Evolutionary conservation across 2,797 vertebrate species (phyloP).

Genomic region (Ctenopoma multispine): DNA sequence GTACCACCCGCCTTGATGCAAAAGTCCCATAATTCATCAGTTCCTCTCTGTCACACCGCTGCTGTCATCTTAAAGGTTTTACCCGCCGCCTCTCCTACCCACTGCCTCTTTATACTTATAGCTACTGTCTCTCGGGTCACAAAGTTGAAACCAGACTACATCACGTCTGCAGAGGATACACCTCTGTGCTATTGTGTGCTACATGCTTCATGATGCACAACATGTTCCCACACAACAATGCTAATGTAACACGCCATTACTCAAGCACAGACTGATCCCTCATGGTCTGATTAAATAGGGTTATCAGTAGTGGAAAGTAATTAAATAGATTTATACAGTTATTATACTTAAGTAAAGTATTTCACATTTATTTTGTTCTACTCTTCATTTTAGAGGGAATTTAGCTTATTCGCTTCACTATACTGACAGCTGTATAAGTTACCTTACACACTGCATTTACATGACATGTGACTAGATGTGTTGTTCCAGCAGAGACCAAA

Average conservation of each 20-base stretch:
- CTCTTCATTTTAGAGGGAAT: background rate
- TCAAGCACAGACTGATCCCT: background rate
- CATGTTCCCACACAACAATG: background rate
- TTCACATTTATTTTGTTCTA: background rate
- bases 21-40: constrained; percentile 58
- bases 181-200: background rate
- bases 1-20: constrained; percentile 41
- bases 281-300: background rate
- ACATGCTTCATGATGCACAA: constrained; percentile 1
- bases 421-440: background rate
- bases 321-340: background rate
- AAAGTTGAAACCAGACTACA: constrained; percentile 31
- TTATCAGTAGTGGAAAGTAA: background rate
- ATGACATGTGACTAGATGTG: background rate
- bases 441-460: constrained; percentile 6
- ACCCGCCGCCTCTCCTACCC: background rate
- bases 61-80: constrained; percentile 29
- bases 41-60: constrained; percentile 18
- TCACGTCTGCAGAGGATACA: constrained; percentile 4
- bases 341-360: background rate
- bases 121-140: constrained; percentile 23
- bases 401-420: background rate
- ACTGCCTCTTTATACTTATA: background rate
- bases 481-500: no score
- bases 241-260: background rate